These are phyloP conservation scores for Tipula unca DNA, from an alignment of 2,888 invertebrate genomes.

Conservation along the genomic window DNA sequence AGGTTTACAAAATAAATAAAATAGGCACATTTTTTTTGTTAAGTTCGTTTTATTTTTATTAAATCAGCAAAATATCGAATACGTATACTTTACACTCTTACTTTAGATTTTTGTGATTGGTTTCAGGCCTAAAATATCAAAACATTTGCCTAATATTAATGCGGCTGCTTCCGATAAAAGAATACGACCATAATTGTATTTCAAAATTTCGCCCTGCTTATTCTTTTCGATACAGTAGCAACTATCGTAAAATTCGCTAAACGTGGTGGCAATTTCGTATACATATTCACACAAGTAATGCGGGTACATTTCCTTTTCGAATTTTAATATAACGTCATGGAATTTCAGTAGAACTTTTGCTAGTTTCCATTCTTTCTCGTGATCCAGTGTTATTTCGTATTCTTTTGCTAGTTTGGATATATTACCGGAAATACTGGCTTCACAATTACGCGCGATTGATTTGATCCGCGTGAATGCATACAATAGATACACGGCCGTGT, in stretches of 20 bases:
- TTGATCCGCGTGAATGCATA: slow-evolving; percentile 92
- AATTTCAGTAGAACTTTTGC: slow-evolving; percentile 80
- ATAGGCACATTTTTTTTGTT: not conserved
- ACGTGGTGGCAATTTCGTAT: slow-evolving; percentile 86
- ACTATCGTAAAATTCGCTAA: slow-evolving; percentile 94
- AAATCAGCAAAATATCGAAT: not conserved
- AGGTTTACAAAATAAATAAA: not conserved
- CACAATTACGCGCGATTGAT: slow-evolving; percentile 68
- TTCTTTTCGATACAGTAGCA: slow-evolving; percentile 98
- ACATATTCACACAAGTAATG: slow-evolving; percentile 91
- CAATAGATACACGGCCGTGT: slow-evolving; percentile 94
- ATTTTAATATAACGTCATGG: slow-evolving; percentile 76
- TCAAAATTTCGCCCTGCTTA: slow-evolving; percentile 65
- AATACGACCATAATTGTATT: slow-evolving; percentile 78
- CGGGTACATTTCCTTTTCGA: slow-evolving; percentile 70
- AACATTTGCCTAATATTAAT: slow-evolving; percentile 73
- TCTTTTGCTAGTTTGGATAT: slow-evolving; percentile 53
- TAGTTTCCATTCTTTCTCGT: slow-evolving; percentile 92
- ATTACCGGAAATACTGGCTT: slow-evolving; percentile 49
- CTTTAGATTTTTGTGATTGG: slow-evolving; percentile 85
- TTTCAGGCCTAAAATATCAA: slow-evolving; percentile 83
- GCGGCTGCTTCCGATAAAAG: slow-evolving; percentile 91
- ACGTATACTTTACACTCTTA: not conserved
- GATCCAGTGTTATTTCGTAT: slow-evolving; percentile 59
- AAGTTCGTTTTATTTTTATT: not conserved